Base-by-base conservation (phyloP, 2,113 vertebrate genomes). In the Pelecanoides urinatrix region DNA sequence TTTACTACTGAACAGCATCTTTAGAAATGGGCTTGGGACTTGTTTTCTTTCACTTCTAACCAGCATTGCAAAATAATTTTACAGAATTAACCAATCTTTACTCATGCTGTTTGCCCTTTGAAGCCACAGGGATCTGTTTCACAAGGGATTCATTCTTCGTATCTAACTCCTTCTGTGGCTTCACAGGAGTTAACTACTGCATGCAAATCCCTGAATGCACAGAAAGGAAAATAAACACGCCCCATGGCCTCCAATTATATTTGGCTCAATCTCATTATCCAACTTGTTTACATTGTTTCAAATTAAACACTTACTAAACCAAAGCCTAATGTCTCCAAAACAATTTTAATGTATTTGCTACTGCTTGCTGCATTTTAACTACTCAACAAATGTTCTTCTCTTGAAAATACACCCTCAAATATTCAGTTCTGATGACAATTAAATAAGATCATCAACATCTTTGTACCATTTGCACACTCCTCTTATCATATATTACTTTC, bases 201-300 rank as follows among this genome's bases (percentile, higher is more conserved):
- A 62, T 11, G 49, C 47, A 92, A 86, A 78, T 87, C 50, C 81
- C 50, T 22, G 32, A 53, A 56, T 40, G 22, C 50, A 61, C 40
- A 30, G 34, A 73, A 94, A 86, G 42, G 50, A 95, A 79, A 71
- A 91, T 16, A 91, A 94, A 49, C 25, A 21, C 12, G 95, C 75
- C 44, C 40, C 11, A 44, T 56, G 80, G 47, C 21, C 58, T 94
- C 25, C 1, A 21, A 70, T 73, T 93, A 44, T 82, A 44, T 85
- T 81, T 87, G 25, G 27, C 70, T 94, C 26, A 56, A 47, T 72
- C 34, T 90, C 36, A 88, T 85, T 85, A 94, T 71, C n/a, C 40
- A 86, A 21, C 30, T 92, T 90, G 78, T 92, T 97, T 95, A 85
- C 62, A 42, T 12, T 56, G 47, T 71, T 91, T 91, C 45, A 81